A percentile compares a stretch with the other conserved stretches of the same genome.
These are phyloP conservation scores for Plecturocebus donacophilus DNA, from an alignment of 2,113 vertebrate species.

Conservation along the genomic window DNA sequence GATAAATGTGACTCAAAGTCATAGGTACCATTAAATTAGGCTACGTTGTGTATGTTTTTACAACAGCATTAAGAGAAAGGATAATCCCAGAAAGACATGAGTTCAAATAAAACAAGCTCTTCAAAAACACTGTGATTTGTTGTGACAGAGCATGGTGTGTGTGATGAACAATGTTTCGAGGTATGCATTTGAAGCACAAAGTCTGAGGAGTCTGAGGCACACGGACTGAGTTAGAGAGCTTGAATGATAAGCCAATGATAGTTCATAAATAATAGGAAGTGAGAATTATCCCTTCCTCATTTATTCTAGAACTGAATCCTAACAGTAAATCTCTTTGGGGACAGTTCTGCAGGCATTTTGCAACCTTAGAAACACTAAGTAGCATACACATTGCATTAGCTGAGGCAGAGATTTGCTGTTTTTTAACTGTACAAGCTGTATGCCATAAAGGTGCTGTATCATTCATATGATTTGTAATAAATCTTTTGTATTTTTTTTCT, in stretches of 20 bases:
- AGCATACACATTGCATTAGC: conserved; percentile 53
- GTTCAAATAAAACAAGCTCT: neutral
- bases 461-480: conserved; percentile 73
- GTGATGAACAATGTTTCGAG: conserved; percentile 9
- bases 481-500: conserved; percentile 67
- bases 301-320: conserved; percentile 65
- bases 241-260: conserved; percentile 75
- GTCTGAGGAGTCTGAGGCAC: conserved; percentile 58
- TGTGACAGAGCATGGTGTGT: neutral
- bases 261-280: conserved; percentile 76
- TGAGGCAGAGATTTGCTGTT: conserved; percentile 24
- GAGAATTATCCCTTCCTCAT: conserved; percentile 44
- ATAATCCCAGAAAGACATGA: neutral
- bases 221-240: conserved; percentile 65
- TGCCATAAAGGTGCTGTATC: conserved; percentile 59
- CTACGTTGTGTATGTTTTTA: neutral
- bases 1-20: neutral
- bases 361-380: conserved; percentile 48
- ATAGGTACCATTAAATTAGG: neutral
- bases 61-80: neutral
- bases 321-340: conserved; percentile 74
- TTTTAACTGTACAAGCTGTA: conserved; percentile 63
- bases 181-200: neutral
- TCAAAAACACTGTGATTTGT: neutral
- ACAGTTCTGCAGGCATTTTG: conserved; percentile 71